phyloP scores from a whole-genome alignment of 2,888 invertebrate genomes.

The Boloria selene region DNA sequence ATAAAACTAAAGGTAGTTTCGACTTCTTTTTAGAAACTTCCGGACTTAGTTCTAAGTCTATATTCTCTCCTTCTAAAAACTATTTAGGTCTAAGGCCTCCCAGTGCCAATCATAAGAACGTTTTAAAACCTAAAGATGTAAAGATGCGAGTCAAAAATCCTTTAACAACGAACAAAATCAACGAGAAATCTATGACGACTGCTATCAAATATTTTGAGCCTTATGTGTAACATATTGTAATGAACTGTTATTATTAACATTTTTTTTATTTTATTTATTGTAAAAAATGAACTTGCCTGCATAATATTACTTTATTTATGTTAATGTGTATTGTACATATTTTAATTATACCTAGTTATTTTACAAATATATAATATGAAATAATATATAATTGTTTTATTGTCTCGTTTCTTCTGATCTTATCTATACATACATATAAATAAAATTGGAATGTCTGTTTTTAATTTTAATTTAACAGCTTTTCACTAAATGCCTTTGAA shows the following conservation, averaged over 20 bases:
- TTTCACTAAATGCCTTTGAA: too few species aligned
- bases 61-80: constrained; percentile 80
- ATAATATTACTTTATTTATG: constrained; percentile 77
- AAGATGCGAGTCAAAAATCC: constrained; percentile 87
- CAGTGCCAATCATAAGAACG: constrained; percentile 87
- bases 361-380: constrained; percentile 58
- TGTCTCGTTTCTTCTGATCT: not conserved
- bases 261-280: constrained; percentile 70
- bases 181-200: constrained; percentile 80
- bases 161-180: constrained; percentile 82
- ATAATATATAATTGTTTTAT: constrained; percentile 29
- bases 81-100: constrained; percentile 80
- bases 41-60: constrained; percentile 90
- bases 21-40: constrained; percentile 91
- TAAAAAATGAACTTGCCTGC: constrained; percentile 78
- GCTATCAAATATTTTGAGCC: constrained; percentile 82
- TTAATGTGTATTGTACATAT: constrained; percentile 65
- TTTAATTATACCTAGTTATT: constrained; percentile 62
- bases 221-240: constrained; percentile 63
- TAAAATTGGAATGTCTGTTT: too few species aligned
- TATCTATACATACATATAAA: too few species aligned
- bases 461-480: too few species aligned
- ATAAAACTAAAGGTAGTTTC: constrained; percentile 81
- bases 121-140: constrained; percentile 89
- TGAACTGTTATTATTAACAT: constrained; percentile 36